Conservation (phyloP, 2,797 vertebrate genomes). For the Phyllotis vaccarum region DNA sequence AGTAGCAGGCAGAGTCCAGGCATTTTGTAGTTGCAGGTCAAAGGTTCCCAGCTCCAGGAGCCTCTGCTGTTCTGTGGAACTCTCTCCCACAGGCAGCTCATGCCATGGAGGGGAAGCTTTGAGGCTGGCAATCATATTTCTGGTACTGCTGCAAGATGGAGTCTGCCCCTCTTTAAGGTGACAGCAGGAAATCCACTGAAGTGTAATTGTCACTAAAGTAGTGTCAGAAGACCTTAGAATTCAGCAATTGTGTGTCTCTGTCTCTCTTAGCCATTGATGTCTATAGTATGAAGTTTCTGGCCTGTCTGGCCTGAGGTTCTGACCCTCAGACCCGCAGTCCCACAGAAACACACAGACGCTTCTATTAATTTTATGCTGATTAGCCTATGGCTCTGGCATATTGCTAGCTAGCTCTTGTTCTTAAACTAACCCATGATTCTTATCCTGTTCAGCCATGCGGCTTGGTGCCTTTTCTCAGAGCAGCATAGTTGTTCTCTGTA, state of each 20-base stretch:
- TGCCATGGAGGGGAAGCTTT: neutral
- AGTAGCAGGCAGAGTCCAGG: neutral
- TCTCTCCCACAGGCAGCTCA: neutral
- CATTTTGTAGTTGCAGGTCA: neutral
- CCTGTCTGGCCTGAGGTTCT: too few relatives aligned
- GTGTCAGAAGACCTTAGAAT: neutral
- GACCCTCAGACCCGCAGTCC: too few relatives aligned
- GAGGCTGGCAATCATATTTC: neutral
- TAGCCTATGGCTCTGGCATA: too few relatives aligned
- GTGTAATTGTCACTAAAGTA: fast-evolving
- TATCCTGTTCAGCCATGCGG: too few relatives aligned
- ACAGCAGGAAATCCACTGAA: neutral
- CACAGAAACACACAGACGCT: too few relatives aligned
- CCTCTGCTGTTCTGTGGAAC: neutral
- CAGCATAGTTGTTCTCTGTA: too few relatives aligned
- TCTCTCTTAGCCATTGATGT: neutral
- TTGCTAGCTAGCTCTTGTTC: too few relatives aligned
- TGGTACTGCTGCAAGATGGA: neutral
- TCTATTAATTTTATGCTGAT: too few relatives aligned
- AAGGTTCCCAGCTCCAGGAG: neutral
- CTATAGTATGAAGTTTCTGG: too few relatives aligned
- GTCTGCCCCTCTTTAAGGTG: too few relatives aligned
- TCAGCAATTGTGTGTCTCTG: neutral
- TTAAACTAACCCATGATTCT: too few relatives aligned
- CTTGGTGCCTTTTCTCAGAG: too few relatives aligned